Conservation (phyloP, 2,797 vertebrate genomes). For the Falco rusticolus region DNA sequence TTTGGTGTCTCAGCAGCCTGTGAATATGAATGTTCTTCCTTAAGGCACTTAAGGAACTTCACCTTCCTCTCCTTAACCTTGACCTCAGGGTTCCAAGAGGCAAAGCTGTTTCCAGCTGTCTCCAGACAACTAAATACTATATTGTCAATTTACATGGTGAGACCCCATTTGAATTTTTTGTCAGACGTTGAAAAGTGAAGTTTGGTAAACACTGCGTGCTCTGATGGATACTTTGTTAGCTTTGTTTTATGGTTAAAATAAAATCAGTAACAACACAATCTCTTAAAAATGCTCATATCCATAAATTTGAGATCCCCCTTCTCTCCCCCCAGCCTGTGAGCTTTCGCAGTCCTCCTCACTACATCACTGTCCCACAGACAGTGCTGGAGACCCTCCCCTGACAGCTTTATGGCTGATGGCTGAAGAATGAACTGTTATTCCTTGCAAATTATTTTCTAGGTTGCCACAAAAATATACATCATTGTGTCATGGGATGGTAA, state of each 20-base stretch:
- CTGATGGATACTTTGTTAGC: background rate
- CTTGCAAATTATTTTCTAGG: conserved; percentile 37
- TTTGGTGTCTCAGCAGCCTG: background rate
- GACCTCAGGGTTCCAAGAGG: background rate
- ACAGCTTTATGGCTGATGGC: conserved; percentile 30
- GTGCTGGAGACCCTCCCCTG: background rate
- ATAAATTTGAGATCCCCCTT: background rate
- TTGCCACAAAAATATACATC: conserved; percentile 38
- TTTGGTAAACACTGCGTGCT: background rate
- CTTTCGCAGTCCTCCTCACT: background rate
- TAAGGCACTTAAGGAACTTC: too few relatives aligned
- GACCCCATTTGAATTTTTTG: background rate
- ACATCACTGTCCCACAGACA: conserved; percentile 6
- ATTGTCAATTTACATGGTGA: background rate
- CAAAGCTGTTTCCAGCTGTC: background rate
- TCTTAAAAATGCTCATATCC: background rate
- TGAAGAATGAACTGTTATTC: conserved; percentile 25
- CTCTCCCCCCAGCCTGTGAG: background rate
- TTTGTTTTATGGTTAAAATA: conserved; percentile 43
- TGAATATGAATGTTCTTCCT: background rate
- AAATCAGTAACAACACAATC: background rate
- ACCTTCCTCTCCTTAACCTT: background rate
- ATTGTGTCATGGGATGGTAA: conserved; percentile 14
- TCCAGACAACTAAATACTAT: background rate
- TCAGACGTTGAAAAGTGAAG: background rate